Base-by-base conservation (phyloP, 2,113 vertebrate species). In the Saccopteryx bilineata region DNA sequence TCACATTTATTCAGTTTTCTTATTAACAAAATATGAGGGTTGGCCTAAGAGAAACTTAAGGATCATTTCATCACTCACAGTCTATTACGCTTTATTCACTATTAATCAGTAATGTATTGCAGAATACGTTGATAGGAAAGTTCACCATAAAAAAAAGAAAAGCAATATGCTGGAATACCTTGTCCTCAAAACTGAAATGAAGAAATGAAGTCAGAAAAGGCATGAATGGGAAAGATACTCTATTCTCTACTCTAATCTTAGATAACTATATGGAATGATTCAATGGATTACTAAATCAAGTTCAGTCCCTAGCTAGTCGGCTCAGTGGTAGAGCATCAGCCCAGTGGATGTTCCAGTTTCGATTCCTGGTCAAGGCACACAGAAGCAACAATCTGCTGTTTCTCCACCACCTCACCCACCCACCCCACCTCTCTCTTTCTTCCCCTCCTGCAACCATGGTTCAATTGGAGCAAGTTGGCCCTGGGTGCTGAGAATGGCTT, bases 81-180 rank as follows among this genome's bases (percentile, higher is more conserved):
- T 69, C 39, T 65, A 11, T 23, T 74, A 28, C 68, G 5, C 19
- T 50, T 94, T 26, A 19, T 48, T 91, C 11, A 81, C 83, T 75
- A 60, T 56, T 75, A 50, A 87, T 80, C 21, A 33, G 63, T 66
- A 90, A 90, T 60, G 60, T 48, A 81, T 81, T 71, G 94, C n/a
- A 72, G 13, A 89, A 90, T 80, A 31, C 33, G 31, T 33, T 71
- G 13, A 23, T 13, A 76, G n/a, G 23, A 23, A 90, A 61, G 5
- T 13, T 66, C 21, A 66, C 12, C 28, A 4, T 12, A n/a, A 28
- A 54, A 26, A 69, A 68, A 23, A 61, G 46, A 88, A 79, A 93
- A 82, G 21, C 24, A 31, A 56, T 54, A 60, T 15, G 1, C 28
- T 78, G 14, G 2, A 71, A 18, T 65, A 82, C 17, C 26, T 93